phyloP scores from a whole-genome alignment of 2,797 vertebrate species.

The Aldrovandia affinis region DNA sequence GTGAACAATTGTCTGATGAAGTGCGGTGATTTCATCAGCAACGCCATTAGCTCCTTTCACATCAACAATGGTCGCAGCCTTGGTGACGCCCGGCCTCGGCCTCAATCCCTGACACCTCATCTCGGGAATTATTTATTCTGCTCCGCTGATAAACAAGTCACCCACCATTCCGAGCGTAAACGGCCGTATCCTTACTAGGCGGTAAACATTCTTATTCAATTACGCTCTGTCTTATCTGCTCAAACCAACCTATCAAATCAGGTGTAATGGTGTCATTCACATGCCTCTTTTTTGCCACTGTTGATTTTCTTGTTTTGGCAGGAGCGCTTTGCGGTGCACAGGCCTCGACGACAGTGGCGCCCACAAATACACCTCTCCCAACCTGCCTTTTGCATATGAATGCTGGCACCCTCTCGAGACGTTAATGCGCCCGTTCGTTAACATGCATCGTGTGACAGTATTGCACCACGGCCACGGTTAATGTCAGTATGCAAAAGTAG shows the following conservation, averaged over 20 bases:
- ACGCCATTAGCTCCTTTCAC: slow-evolving; percentile 35
- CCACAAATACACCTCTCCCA: neutral
- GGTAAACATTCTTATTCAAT: slow-evolving; percentile 10
- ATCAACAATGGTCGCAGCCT: slow-evolving; percentile 23
- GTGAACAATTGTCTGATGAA: slow-evolving; percentile 32
- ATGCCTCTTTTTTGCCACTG: neutral
- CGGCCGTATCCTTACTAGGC: neutral
- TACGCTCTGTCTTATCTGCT: slow-evolving; percentile 10
- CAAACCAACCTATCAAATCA: neutral
- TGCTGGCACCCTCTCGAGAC: neutral
- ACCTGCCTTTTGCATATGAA: neutral
- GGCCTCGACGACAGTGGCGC: neutral
- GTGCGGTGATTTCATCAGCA: slow-evolving; percentile 37
- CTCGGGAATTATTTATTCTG: slow-evolving; percentile 16
- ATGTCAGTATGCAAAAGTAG: neutral
- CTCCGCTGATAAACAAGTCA: slow-evolving; percentile 36
- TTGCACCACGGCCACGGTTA: neutral
- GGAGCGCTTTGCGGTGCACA: neutral
- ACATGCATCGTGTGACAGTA: neutral
- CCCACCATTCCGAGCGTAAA: neutral
- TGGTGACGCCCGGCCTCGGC: slow-evolving; percentile 15
- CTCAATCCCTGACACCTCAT: neutral
- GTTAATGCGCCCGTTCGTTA: neutral
- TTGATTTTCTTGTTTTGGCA: neutral
- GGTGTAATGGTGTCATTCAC: slow-evolving; percentile 21